Conservation (phyloP, 1,140 invertebrate species). For the Streblospio benedicti region DNA sequence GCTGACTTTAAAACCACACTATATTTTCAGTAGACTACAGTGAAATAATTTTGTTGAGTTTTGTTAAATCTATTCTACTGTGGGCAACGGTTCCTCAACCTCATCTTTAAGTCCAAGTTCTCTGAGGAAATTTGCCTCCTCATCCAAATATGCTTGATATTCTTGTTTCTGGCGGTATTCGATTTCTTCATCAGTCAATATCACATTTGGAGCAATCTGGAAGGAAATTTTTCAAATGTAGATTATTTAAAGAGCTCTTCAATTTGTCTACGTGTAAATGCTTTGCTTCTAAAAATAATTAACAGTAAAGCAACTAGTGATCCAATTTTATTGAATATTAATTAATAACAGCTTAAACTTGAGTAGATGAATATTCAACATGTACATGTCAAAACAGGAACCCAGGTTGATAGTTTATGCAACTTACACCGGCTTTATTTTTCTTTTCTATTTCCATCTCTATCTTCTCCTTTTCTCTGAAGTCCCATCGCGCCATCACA, state of each 20-base stretch:
- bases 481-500: conserved; percentile 42
- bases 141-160: conserved; percentile 34
- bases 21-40: too few relatives aligned
- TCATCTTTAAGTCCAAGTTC: conserved; percentile 30
- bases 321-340: too few relatives aligned
- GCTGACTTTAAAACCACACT: too few relatives aligned
- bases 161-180: conserved; percentile 34
- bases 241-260: neutral
- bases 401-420: too few relatives aligned
- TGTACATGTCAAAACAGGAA: too few relatives aligned
- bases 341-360: too few relatives aligned
- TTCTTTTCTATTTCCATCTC: conserved; percentile 40
- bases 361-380: too few relatives aligned
- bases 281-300: neutral
- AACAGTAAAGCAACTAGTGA: neutral
- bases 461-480: conserved; percentile 43
- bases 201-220: conserved; percentile 36
- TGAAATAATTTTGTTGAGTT: too few relatives aligned
- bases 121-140: conserved; percentile 34
- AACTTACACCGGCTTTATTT: conserved; percentile 41
- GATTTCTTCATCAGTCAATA: conserved; percentile 39
- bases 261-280: neutral
- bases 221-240: neutral
- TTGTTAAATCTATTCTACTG: too few relatives aligned
- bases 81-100: neutral